Evolutionary conservation across 1,140 invertebrate species (phyloP), one percentile per base, ranked within the genome.

Genomic region (Lamellibrachia luymesi): DNA sequence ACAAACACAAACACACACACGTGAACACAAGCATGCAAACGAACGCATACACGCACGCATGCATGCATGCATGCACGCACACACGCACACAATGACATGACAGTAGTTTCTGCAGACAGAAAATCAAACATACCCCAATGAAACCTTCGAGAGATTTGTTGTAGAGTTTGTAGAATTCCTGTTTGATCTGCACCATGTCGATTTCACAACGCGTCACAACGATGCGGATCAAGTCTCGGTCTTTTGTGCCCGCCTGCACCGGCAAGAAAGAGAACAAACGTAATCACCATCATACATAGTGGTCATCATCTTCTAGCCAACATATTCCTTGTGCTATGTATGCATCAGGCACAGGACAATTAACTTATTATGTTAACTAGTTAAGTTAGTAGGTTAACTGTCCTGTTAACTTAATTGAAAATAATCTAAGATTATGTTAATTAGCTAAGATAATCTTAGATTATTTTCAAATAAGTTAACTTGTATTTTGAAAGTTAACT

Each of bases 131-230:
- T 64, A 92, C 92, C 50, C 8, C 7, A 92, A 92, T 92, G 51
- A 51, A 92, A 38, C 27, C 22, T 64, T 56, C 92, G 8, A 92
- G 92, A 52, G 92, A 8, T 92, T 92, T 50, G 50, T n/a, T 52
- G 51, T 92, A 56, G 50, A 94, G 93, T n/a, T 94, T 95, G 93
- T 97, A 95, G 94, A 97, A 97, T 91, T 96, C 96, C 50, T 96
- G 94, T 94, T 97, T 97, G 92, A 97, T 97, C 94, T 97, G 96
- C 50, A 95, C 96, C 97, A 97, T 96, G 94, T 97, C 97, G 1
- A 97, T 95, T 94, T 97, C 97, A 94, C 98, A 98, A 38, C 95
- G 94, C 90, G 93, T 94, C 91, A 96, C 95, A 50, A 95, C 95
- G 0, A 97, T 94, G 38, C 97, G 94, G 50, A 97, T 96, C 0